These are phyloP conservation scores for Bugula neritina DNA, from an alignment of 2,888 invertebrate species.

Conservation along the genomic window DNA sequence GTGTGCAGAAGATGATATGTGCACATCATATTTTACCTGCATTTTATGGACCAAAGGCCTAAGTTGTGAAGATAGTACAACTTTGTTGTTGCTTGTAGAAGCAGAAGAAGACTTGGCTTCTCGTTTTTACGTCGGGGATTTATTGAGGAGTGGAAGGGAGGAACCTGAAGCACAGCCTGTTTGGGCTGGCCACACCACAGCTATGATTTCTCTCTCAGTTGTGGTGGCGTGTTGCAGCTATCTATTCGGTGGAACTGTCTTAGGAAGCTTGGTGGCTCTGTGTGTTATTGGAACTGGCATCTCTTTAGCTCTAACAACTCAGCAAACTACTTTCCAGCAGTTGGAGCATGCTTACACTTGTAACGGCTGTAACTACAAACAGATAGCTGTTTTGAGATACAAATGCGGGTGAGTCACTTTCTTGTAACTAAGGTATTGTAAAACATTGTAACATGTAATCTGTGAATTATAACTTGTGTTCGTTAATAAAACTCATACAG, in stretches of 20 bases:
- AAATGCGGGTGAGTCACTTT: conserved; percentile 8
- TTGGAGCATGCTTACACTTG: background rate
- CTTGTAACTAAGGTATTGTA: too few relatives aligned
- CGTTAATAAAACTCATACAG: too few relatives aligned
- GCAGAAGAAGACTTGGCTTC: background rate
- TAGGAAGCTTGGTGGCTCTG: background rate
- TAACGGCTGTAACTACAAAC: conserved; percentile 4
- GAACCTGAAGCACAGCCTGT: background rate
- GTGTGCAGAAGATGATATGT: too few relatives aligned
- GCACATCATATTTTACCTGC: too few relatives aligned
- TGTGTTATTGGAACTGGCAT: background rate
- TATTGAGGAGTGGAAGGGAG: background rate
- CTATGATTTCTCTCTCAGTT: background rate
- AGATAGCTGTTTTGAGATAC: background rate
- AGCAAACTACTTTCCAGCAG: background rate
- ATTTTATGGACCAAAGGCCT: too few relatives aligned
- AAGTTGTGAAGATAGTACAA: too few relatives aligned
- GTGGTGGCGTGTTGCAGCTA: background rate
- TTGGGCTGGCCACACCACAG: background rate
- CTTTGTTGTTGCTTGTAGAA: too few relatives aligned
- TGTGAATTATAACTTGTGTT: too few relatives aligned
- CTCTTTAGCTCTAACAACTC: background rate
- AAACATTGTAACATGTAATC: too few relatives aligned
- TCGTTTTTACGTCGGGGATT: conserved; percentile 2
- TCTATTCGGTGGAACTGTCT: background rate